Conservation (phyloP, 2,113 vertebrate genomes). For the Anguilla japonica region DNA sequence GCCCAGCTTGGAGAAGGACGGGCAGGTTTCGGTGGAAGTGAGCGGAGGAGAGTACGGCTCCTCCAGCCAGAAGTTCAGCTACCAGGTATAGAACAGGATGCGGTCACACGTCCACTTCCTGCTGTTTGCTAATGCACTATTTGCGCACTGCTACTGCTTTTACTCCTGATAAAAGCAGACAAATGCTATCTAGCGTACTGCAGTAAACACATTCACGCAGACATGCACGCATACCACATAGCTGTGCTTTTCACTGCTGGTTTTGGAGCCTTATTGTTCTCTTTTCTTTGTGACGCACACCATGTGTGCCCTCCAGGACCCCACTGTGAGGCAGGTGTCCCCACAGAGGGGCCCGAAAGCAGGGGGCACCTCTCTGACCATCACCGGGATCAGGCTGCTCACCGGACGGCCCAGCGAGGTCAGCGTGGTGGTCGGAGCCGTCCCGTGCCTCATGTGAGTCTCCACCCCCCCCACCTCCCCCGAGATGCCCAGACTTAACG, state of each 20-base stretch:
- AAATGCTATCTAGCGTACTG: background rate
- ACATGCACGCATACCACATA: background rate
- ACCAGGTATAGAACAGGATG: constrained; percentile 77
- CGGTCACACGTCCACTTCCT: background rate
- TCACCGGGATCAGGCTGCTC: constrained; percentile 83
- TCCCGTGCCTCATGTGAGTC: constrained; percentile 85
- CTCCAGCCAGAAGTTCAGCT: constrained; percentile 84
- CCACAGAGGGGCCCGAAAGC: constrained; percentile 85
- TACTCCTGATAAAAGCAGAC: background rate
- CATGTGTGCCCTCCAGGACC: constrained; percentile 73
- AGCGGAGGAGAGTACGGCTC: constrained; percentile 77
- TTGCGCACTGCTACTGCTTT: background rate
- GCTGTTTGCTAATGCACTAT: background rate
- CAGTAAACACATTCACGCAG: background rate
- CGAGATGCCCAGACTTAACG: background rate
- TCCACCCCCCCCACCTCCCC: background rate
- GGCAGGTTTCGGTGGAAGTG: constrained; percentile 79
- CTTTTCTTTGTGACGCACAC: background rate
- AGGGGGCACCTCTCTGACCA: constrained; percentile 83
- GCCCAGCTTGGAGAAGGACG: constrained; percentile 74
- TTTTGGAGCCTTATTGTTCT: background rate
- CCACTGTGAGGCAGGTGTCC: constrained; percentile 78
- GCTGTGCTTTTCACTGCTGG: too few species aligned
- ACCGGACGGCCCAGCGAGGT: constrained; percentile 84
- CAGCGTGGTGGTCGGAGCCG: constrained; percentile 79